Evolutionary conservation across 1,140 invertebrate genomes (phyloP), one percentile per base, ranked within the genome.

Genomic region (Monomorium pharaonis): DNA sequence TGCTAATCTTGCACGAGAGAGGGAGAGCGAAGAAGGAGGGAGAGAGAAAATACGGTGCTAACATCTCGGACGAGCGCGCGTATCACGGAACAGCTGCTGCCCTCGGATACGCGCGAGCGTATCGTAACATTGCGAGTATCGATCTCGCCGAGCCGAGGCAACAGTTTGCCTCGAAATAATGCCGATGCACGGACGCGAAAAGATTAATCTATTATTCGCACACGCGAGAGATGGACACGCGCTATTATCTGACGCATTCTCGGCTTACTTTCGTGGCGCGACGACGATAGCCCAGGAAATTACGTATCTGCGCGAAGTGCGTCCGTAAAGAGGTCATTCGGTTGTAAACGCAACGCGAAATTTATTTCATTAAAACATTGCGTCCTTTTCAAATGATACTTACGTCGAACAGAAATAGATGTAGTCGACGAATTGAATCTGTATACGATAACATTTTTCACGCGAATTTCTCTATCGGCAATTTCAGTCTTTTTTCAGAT

Each of bases 131-230:
- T 69, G 51, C 51, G 33, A 84, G 60, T 86, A 86, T 86, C 85
- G 85, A 86, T 84, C 70, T 69, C 27, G 18, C 30, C 44, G 75
- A 63, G 56, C 21, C 83, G 70, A 84, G 85, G 85, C 85, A 86
- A 86, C 85, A 76, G 81, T 84, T 86, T 84, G 85, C 85, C 58
- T 65, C 27, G 78, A 85, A 76, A 86, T 86, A 86, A 69, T 65
- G 27, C 70, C 51, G 77, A 86, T 77, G 56, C 58, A 78, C 62
- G 37, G 24, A 81, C 67, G 67, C 78, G 67, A 83, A 74, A 74
- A 83, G 78, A 83, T 83, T 74, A 74, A 83, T 83, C 67, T 58
- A 33, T 56, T 58, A 33, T 44, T 83, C n/a, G 37, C 67, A 69
- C 62, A 21, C 44, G 84, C 60, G 75, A 77, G 51, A 49, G 83